Base-by-base conservation (phyloP, 2,888 invertebrate species). In the Drosophila mimetica region DNA sequence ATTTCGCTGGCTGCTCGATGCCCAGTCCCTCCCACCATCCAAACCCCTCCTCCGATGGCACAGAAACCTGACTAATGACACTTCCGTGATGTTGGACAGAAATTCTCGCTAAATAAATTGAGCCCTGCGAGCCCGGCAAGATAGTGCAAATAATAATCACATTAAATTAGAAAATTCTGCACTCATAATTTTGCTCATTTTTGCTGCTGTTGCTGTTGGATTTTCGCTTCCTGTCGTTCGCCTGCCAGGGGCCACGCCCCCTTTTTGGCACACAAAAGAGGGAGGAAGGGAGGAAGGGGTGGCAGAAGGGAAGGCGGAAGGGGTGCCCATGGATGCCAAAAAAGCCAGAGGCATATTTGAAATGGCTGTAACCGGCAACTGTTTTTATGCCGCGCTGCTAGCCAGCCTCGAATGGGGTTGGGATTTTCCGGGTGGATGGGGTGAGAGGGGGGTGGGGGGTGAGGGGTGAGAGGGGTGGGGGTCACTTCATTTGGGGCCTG, bases 101-200 rank as follows among this genome's bases (percentile, higher is more conserved):
- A 46, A 46, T 34, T 20, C n/a, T 11, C 42, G 22, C 13, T 28
- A 42, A 41, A 69, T 46, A 60, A 60, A 61, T 30, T 22, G 63
- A 44, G 37, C 14, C 46, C 34, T 8, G 44, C 48, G 18, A 48
- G 22, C 16, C 14, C 8, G 2, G 32, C 53, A 14, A 41, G 18
- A 64, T 39, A 46, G 41, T 36, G 44, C 36, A 32, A 59, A 51
- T 51, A 60, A 72, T 57, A 57, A 55, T 41, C 73, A 65, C 41
- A 51, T 71, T 65, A 73, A 71, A 71, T 70, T 73, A 48, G 47
- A 65, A 64, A 65, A 52, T 57, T 41, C 66, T 46, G 72, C 72
- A 50, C 36, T 72, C 71, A 60, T 70, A 71, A 70, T 71, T 71
- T 59, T 71, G 48, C 22, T 64, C 64, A 64, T 61, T 61, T 42